Evolutionary conservation across 2,113 vertebrate genomes (phyloP).

Genomic region (Oreochromis tanganicae): DNA sequence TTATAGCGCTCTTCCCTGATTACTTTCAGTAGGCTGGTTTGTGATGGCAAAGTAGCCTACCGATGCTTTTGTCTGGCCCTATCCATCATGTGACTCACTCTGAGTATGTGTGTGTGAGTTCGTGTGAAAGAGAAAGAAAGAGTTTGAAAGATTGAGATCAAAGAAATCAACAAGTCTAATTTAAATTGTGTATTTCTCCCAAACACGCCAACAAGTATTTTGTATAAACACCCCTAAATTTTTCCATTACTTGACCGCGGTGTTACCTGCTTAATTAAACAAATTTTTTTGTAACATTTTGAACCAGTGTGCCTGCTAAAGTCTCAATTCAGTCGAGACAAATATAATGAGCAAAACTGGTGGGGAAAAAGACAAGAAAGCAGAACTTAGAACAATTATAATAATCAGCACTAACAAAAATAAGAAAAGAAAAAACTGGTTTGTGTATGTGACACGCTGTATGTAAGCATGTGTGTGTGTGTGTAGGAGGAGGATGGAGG

Average conservation of each 20-base stretch:
- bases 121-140: background rate
- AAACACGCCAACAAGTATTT: background rate
- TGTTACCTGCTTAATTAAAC: background rate
- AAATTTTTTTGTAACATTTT: background rate
- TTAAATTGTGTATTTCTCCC: background rate
- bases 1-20: background rate
- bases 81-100: background rate
- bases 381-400: background rate
- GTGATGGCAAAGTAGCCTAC: background rate
- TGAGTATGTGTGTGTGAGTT: background rate
- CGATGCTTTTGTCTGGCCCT: background rate
- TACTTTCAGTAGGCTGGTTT: background rate
- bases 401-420: conserved; percentile 37
- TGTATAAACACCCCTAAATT: background rate
- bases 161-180: background rate
- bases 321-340: background rate
- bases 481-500: conserved; percentile 38
- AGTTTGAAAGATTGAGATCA: background rate
- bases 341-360: background rate
- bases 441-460: background rate
- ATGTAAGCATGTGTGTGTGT: background rate
- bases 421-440: conserved; percentile 1
- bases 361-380: background rate
- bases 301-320: background rate
- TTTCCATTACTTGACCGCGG: background rate